These are phyloP conservation scores for Oreochromis niloticus DNA, from an alignment of 2,113 vertebrate species.

Conservation along the genomic window DNA sequence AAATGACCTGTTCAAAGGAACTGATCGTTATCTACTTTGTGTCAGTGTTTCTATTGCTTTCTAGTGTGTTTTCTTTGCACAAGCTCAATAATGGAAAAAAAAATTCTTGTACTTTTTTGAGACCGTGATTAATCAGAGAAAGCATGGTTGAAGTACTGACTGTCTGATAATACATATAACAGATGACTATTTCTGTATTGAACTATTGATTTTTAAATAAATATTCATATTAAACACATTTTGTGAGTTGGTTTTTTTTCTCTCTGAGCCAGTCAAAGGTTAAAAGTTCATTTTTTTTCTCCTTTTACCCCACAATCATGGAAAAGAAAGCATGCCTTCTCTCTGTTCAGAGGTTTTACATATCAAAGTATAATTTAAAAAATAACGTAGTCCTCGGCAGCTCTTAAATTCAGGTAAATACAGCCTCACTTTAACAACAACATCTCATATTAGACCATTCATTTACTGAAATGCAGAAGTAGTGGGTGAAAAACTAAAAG, in stretches of 20 bases:
- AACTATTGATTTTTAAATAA: conserved; percentile 77
- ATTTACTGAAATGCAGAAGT: not conserved
- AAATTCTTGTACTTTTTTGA: conserved; percentile 82
- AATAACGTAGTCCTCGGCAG: fast-evolving
- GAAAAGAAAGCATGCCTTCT: not conserved
- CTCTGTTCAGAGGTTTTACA: not conserved
- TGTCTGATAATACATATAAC: conserved; percentile 73
- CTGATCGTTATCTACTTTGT: conserved; percentile 71
- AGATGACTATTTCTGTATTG: conserved; percentile 80
- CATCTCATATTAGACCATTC: fast-evolving
- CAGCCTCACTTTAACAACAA: not conserved
- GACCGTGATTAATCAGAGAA: conserved; percentile 76
- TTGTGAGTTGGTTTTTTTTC: not conserved
- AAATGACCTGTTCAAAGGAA: conserved; percentile 67
- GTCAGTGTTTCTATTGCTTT: conserved; percentile 83
- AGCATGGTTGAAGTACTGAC: conserved; percentile 84
- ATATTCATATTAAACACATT: conserved; percentile 71
- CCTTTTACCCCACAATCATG: not conserved
- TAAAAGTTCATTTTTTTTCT: too few relatives aligned
- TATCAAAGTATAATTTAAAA: not conserved
- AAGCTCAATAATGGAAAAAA: conserved; percentile 71
- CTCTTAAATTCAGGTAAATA: not conserved
- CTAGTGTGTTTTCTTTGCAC: conserved; percentile 79
- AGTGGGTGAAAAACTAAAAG: not conserved
- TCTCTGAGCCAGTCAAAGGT: not conserved